phyloP scores from a whole-genome alignment of 1,140 invertebrate species.

The Heliconius eleuchia region DNA sequence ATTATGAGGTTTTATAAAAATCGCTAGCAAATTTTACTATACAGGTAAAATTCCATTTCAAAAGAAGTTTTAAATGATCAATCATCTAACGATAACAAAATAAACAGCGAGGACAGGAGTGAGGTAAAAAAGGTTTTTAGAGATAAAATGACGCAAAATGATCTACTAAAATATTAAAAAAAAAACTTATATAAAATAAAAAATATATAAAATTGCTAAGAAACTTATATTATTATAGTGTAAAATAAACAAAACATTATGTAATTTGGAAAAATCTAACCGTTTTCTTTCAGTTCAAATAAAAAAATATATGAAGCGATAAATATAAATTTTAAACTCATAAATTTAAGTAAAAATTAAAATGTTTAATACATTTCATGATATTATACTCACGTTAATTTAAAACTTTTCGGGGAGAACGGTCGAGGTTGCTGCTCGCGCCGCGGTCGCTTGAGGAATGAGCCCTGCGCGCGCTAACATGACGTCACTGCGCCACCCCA shows the following conservation, averaged over 20 bases:
- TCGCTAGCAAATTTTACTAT: neutral
- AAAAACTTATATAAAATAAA: neutral
- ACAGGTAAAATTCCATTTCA: neutral
- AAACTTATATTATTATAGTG: too few species aligned
- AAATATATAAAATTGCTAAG: neutral
- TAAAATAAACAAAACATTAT: too few species aligned
- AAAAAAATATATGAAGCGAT: too few species aligned
- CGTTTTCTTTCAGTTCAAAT: too few species aligned
- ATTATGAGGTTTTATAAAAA: neutral
- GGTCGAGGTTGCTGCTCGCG: neutral
- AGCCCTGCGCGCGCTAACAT: constrained; percentile 5
- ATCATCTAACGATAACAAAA: neutral
- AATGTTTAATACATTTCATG: neutral
- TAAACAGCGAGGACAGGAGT: neutral
- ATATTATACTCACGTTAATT: neutral
- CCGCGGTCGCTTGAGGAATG: neutral
- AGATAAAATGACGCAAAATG: neutral
- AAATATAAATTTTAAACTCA: too few species aligned
- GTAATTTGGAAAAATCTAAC: too few species aligned
- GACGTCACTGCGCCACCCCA: constrained; percentile 25
- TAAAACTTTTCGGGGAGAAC: neutral
- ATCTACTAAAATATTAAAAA: neutral
- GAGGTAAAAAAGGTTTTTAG: neutral
- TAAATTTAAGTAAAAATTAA: too few species aligned
- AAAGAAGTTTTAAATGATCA: neutral